Conservation (phyloP, 2,113 vertebrate genomes). For the Apaloderma vittatum region DNA sequence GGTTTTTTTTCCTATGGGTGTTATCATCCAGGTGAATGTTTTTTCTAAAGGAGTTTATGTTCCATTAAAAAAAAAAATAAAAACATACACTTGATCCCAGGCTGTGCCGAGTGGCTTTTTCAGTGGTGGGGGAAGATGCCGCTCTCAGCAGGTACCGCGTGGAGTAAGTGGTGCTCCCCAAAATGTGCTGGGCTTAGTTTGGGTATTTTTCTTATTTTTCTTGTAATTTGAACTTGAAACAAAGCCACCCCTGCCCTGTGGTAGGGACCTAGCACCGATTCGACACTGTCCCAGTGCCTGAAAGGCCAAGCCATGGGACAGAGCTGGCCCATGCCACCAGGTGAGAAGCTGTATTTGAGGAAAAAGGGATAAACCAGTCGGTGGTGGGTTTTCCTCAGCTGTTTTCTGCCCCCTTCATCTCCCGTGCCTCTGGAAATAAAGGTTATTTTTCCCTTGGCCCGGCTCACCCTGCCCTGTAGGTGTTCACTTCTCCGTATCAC, state of each 20-base stretch:
- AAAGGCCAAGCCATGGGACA: not conserved
- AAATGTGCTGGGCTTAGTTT: no score
- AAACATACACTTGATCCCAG: constrained; percentile 74
- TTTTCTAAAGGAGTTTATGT: constrained; percentile 85
- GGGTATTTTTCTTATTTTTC: not conserved
- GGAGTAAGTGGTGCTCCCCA: no score
- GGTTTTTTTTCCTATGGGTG: constrained; percentile 73
- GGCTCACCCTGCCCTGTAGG: not conserved
- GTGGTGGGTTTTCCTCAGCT: not conserved
- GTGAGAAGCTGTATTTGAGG: rapidly evolving
- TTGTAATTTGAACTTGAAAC: not conserved
- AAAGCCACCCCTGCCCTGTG: no score
- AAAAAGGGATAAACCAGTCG: not conserved
- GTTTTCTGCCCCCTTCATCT: not conserved
- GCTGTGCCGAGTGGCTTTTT: constrained; percentile 49
- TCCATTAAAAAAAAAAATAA: constrained; percentile 81
- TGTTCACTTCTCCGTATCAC: not conserved
- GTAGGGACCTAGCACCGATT: not conserved
- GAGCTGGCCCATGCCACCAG: rapidly evolving
- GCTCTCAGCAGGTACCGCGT: rapidly evolving
- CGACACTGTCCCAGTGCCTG: not conserved
- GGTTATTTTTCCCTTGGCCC: not conserved
- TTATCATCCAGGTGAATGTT: constrained; percentile 81
- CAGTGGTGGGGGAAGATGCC: not conserved
- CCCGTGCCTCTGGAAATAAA: not conserved